Conservation (phyloP, 1,140 invertebrate species). For the Pantala flavescens region DNA sequence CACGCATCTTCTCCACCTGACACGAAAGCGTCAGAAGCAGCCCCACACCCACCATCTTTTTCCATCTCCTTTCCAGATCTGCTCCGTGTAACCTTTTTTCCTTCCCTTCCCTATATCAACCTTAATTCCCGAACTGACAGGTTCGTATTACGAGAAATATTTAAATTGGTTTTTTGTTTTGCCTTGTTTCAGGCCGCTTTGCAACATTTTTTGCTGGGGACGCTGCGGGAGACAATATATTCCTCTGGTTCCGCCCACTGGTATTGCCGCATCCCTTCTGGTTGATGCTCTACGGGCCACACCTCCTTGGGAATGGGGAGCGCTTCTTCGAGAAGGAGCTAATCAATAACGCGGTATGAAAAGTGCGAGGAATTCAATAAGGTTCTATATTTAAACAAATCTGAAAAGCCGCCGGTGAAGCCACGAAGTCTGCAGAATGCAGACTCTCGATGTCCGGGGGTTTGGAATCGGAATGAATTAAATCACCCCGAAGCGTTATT, state of each 20-base stretch:
- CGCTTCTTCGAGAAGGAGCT: no score
- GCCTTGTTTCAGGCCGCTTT: slow-evolving; percentile 3
- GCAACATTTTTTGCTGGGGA: background rate
- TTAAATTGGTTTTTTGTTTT: slow-evolving; percentile 11
- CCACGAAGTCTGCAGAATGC: no score
- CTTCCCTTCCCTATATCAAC: background rate
- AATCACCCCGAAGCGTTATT: no score
- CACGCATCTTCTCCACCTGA: background rate
- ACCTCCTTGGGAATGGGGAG: no score
- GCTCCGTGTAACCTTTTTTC: background rate
- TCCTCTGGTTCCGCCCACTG: background rate
- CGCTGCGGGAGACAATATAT: background rate
- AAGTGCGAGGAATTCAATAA: no score
- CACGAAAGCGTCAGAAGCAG: background rate
- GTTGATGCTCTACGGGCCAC: background rate
- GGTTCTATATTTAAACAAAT: no score
- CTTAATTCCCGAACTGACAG: slow-evolving; percentile 4
- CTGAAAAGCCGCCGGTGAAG: no score
- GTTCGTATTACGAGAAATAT: slow-evolving; percentile 10
- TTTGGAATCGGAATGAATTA: no score
- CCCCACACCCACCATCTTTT: background rate
- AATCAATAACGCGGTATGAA: no score
- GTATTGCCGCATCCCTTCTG: background rate
- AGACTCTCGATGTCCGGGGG: no score
- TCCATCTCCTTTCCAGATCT: background rate